Evolutionary conservation across 2,888 invertebrate species (phyloP).

Genomic region (Diarsia rubi): DNA sequence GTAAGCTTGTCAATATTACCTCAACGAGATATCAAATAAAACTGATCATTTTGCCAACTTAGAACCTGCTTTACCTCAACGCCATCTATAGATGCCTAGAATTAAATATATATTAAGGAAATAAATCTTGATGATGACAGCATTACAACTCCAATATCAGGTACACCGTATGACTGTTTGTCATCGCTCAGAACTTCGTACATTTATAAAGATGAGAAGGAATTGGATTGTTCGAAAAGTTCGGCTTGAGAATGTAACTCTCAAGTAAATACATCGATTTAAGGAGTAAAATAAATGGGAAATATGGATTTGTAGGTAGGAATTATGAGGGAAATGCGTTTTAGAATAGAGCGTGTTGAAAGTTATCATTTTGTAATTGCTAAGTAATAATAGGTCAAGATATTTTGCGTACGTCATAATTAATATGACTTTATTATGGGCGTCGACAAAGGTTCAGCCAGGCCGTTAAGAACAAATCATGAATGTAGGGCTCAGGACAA

Average conservation of each 20-base stretch:
- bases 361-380: background rate
- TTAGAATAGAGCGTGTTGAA: constrained; percentile 49
- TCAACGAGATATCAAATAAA: constrained; percentile 50
- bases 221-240: constrained; percentile 53
- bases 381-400: background rate
- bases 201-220: constrained; percentile 30
- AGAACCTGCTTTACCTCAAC: constrained; percentile 59
- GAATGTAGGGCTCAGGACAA: background rate
- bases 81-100: constrained; percentile 55
- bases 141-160: constrained; percentile 38
- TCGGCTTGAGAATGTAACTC: constrained; percentile 30
- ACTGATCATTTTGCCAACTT: constrained; percentile 60
- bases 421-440: background rate
- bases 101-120: constrained; percentile 49
- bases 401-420: background rate
- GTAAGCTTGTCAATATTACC: constrained; percentile 55
- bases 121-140: constrained; percentile 23
- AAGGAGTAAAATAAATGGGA: constrained; percentile 31
- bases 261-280: constrained; percentile 58
- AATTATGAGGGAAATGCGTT: constrained; percentile 53
- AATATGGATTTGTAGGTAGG: constrained; percentile 66
- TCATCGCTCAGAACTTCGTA: constrained; percentile 28
- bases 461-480: background rate
- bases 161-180: constrained; percentile 68
- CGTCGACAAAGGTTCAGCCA: background rate